Base-by-base conservation (phyloP, 1,140 invertebrate genomes). In the Littorina saxatilis region DNA sequence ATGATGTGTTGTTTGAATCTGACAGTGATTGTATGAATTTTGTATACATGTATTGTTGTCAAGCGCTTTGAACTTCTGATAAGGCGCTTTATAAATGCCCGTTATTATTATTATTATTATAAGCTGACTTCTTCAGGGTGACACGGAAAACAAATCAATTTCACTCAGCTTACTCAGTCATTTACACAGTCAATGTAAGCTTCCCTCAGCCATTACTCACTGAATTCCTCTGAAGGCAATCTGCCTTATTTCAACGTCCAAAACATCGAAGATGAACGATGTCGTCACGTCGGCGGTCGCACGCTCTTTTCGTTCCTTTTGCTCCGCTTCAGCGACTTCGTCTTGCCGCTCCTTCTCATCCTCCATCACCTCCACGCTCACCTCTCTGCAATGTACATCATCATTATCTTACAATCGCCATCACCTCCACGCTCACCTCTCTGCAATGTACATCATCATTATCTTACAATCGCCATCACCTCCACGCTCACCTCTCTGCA, bases 401-500 rank as follows among this genome's bases (percentile, higher is more conserved):
- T 9, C 43, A 47, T 47, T 17, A 9, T 47, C 7, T 5, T 47
- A 17, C 17, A 17, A 17, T 17, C 5, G 40, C 55, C 76, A 78
- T 7, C 55, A 66, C 55, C 37, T 61, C 76, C 37, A 15, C 2
- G 55, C 76, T 40, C 15, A 47, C 43, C 43, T 47, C 43, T 47
- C 17, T 47, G 43, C 5, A 47, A n/a, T n/a, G n/a, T n/a, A n/a
- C n/a, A n/a, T n/a, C n/a, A n/a, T n/a, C n/a, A n/a, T n/a, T n/a
- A n/a, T n/a, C n/a, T n/a, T n/a, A n/a, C 76, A 29, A 4, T 39
- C 5, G 40, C 55, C 76, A 78, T 7, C 55, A 66, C 55, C 37
- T 61, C 76, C 37, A 15, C 2, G 55, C 76, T 40, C 15, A 63
- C n/a, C n/a, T 78, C n/a, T 37, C 76, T 78, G 76, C 7, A 63